Evolutionary conservation across 1,140 invertebrate genomes (phyloP).

Genomic region (Antheraea mylitta): DNA sequence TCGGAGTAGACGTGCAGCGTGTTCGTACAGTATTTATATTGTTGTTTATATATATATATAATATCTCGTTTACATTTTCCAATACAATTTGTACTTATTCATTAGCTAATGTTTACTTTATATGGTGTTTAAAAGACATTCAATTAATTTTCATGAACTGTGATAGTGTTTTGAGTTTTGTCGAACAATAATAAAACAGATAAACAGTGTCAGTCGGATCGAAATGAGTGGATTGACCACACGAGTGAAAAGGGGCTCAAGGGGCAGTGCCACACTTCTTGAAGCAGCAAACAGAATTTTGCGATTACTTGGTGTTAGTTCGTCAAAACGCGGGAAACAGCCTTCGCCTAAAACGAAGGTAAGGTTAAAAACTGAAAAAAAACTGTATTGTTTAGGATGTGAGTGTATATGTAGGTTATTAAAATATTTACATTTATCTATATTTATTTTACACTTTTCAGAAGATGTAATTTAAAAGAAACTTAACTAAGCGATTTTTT

Average conservation of each 20-base stretch:
- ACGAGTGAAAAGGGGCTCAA: constrained; percentile 77
- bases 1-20: constrained; percentile 49
- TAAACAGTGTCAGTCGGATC: constrained; percentile 62
- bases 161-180: constrained; percentile 65
- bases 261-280: constrained; percentile 76
- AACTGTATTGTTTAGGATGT: background rate
- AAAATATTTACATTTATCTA: too few relatives aligned
- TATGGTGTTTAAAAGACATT: constrained; percentile 15
- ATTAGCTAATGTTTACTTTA: constrained; percentile 6
- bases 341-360: constrained; percentile 74
- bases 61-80: constrained; percentile 45
- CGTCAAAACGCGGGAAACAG: constrained; percentile 75
- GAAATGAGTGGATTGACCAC: constrained; percentile 78
- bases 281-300: constrained; percentile 78
- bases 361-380: constrained; percentile 52
- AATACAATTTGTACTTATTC: constrained; percentile 35
- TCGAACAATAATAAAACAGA: constrained; percentile 55
- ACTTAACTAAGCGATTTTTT: background rate
- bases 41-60: constrained; percentile 29
- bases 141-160: constrained; percentile 61
- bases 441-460: background rate
- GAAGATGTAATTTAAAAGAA: background rate
- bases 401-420: background rate
- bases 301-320: constrained; percentile 74
- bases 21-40: constrained; percentile 19